These are phyloP conservation scores for Apodemus agrarius DNA, from an alignment of 2,797 vertebrate genomes.

Conservation along the genomic window DNA sequence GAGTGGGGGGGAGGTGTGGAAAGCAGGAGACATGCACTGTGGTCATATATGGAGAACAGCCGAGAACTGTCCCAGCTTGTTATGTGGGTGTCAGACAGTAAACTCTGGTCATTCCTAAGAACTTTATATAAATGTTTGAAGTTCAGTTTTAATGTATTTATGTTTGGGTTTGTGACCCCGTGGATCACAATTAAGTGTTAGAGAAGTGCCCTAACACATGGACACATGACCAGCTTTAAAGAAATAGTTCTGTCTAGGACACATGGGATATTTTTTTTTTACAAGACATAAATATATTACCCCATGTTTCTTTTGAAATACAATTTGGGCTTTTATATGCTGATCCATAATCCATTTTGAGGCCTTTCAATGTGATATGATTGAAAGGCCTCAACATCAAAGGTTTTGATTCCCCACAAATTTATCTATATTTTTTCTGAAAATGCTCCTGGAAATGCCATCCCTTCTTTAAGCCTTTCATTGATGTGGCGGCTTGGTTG, in stretches of 20 bases:
- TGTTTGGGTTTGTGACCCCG: background rate
- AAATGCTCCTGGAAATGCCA: background rate
- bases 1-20: background rate
- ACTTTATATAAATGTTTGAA: conserved; percentile 38
- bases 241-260: background rate
- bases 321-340: conserved; percentile 6
- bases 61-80: background rate
- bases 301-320: background rate
- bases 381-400: too few relatives aligned
- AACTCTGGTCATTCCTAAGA: background rate
- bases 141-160: background rate
- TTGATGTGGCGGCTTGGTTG: background rate
- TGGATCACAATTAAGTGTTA: background rate
- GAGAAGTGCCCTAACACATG: background rate
- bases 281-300: background rate
- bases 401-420: background rate
- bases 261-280: background rate
- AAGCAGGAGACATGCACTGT: background rate
- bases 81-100: background rate
- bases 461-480: background rate
- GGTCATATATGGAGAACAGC: background rate
- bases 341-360: background rate
- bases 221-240: background rate
- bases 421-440: background rate
- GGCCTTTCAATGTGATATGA: background rate